phyloP scores from a whole-genome alignment of 2,797 vertebrate species.

The Acropternis orthonyx region DNA sequence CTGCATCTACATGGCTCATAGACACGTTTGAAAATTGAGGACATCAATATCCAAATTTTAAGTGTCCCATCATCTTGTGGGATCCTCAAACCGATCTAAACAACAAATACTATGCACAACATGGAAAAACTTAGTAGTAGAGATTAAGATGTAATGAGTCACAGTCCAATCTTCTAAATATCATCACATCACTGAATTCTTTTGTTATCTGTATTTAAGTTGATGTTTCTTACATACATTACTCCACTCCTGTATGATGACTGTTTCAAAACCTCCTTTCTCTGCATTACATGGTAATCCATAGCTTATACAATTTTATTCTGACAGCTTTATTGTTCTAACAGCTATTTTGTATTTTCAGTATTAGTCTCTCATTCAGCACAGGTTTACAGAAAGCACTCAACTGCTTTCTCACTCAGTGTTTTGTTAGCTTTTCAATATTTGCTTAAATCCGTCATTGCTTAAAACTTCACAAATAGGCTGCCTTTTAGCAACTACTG shows the following conservation, averaged over 20 bases:
- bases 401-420: neutral
- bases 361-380: neutral
- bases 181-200: neutral
- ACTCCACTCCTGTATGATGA: fast-evolving
- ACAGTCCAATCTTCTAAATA: neutral
- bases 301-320: neutral
- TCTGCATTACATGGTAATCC: neutral
- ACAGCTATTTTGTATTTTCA: neutral
- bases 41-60: neutral
- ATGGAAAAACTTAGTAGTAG: neutral
- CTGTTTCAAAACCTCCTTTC: neutral
- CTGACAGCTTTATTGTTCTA: neutral
- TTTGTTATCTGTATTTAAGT: neutral
- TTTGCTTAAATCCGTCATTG: neutral
- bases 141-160: neutral
- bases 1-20: neutral
- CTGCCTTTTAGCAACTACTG: neutral
- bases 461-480: neutral
- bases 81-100: neutral
- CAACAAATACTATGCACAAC: neutral
- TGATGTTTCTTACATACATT: neutral
- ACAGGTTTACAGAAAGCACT: neutral
- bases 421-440: neutral
- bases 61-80: neutral
- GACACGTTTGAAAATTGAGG: neutral